These are phyloP conservation scores for Microctonus brassicae DNA, from an alignment of 2,888 invertebrate genomes.

Conservation along the genomic window DNA sequence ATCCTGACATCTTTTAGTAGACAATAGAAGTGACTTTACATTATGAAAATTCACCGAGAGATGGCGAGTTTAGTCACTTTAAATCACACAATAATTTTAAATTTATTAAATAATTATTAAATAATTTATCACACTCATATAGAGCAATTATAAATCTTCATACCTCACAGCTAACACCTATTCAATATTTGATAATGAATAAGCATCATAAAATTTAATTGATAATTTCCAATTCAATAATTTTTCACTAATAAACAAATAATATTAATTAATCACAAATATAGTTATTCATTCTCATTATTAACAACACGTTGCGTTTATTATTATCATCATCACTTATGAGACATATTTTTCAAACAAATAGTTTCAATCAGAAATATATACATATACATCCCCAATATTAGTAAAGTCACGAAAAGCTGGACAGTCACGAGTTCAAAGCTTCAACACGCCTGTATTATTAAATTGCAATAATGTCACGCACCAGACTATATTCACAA, in stretches of 20 bases:
- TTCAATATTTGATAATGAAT: too few species aligned
- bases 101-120: slow-evolving; percentile 32
- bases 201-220: too few species aligned
- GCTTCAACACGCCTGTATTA: slow-evolving; percentile 28
- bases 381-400: background rate
- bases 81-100: slow-evolving; percentile 31
- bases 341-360: too few species aligned
- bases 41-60: background rate
- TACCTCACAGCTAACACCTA: too few species aligned
- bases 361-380: too few species aligned
- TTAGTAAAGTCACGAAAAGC: slow-evolving; percentile 23
- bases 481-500: slow-evolving; percentile 35
- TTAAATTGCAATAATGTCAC: slow-evolving; percentile 42
- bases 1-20: slow-evolving; percentile 30
- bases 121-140: background rate
- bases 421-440: slow-evolving; percentile 19
- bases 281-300: too few species aligned
- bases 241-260: too few species aligned
- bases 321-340: too few species aligned
- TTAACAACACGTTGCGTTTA: too few species aligned
- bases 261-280: too few species aligned
- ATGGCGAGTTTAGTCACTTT: slow-evolving; percentile 23
- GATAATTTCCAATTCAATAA: too few species aligned
- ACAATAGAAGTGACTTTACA: background rate
- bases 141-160: too few species aligned